phyloP scores from a whole-genome alignment of 2,888 invertebrate species.

The Zygogramma bicolorata region DNA sequence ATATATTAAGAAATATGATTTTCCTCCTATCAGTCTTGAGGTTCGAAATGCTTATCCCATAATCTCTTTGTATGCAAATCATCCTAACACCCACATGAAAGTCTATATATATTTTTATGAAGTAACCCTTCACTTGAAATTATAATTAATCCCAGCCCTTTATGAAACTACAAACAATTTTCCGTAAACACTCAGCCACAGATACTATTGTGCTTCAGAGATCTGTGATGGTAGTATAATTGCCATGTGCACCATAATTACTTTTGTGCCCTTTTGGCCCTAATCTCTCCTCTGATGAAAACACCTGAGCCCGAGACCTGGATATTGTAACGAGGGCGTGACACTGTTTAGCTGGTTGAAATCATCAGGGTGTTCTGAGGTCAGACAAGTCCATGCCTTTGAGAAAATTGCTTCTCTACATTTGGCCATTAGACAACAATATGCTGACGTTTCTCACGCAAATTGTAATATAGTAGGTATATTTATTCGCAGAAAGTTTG shows the following conservation, averaged over 20 bases:
- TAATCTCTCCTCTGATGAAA: constrained; percentile 27
- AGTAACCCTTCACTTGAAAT: not conserved
- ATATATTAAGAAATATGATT: no score
- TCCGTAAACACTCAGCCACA: not conserved
- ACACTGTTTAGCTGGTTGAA: not conserved
- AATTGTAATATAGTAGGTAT: no score
- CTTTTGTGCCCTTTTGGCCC: constrained; percentile 18
- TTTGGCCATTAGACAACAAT: no score
- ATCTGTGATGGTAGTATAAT: constrained; percentile 1
- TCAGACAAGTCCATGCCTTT: not conserved
- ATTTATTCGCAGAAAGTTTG: no score
- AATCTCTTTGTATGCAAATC: no score
- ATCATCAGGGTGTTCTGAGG: not conserved
- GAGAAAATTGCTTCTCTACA: not conserved
- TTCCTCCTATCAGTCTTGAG: no score
- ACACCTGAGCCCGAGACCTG: constrained; percentile 22
- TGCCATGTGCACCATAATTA: constrained; percentile 27
- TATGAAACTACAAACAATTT: not conserved
- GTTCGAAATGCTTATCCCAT: no score
- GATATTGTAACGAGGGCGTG: not conserved
- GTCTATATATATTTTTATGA: not conserved
- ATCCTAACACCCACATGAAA: no score
- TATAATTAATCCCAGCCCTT: not conserved
- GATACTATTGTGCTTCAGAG: not conserved
- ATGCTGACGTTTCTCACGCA: no score